Evolutionary conservation across 2,888 invertebrate species (phyloP), one percentile per base, ranked within the genome.

Genomic region (Apocheima hispidaria): DNA sequence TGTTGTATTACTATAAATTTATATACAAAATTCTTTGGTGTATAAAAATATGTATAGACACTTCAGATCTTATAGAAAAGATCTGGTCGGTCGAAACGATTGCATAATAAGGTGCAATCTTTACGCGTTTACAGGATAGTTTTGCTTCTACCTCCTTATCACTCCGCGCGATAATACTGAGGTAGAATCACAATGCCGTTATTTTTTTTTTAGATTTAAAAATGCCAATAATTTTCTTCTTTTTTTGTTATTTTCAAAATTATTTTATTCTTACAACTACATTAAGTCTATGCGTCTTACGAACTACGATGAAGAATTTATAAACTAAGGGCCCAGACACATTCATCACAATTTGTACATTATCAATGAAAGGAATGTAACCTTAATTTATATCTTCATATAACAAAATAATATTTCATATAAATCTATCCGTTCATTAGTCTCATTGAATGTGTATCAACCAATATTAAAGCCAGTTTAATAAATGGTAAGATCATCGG

Each of bases 41-140:
- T 88, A 87, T 82, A 87, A 88, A 87, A 88, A 85, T 88, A 87
- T 85, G 79, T 86, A 70, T 84, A 86, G 87, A 88, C 88, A 83
- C 86, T 87, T 92, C 92, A 92, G 89, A 90, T 83, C 92, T 90
- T 82, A 64, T 66, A 56, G 74, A 68, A 65, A 83, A 91, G 92
- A 90, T 87, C 92, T 92, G 92, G 92, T 92, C 92, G 92, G 88
- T 92, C 92, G 92, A 87, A 91, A 89, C 88, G 90, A 92, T 90
- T 88, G 79, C 88, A 84, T 66, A 79, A 79, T 30, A 64, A 28
- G 74, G 76, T 83, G 85, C 85, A 91, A 91, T 88, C 92, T 88
- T 88, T 65, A 81, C 79, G 86, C 83, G 86, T 88, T 89, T 92
- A 92, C 92, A 92, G 92, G 92, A 92, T 86, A 91, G 91, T 92